Evolutionary conservation across 1,140 invertebrate species (phyloP), one percentile per base, ranked within the genome.

Genomic region (Brevipalpus yothersi): DNA sequence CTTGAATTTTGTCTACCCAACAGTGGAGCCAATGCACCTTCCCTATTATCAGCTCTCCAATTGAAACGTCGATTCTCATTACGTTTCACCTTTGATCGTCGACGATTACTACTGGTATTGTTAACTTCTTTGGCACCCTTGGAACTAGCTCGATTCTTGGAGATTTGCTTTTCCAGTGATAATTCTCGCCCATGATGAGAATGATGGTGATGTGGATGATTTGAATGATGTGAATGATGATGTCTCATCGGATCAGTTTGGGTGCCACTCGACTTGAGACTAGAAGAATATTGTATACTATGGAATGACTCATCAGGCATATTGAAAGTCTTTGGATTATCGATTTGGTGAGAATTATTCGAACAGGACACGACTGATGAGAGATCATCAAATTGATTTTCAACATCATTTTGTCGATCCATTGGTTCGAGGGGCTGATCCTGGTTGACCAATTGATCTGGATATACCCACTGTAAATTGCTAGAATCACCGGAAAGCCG

Each of bases 401-500:
- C 23, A 12, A 15, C 23, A 55, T 55, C 53, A 17, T 53, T 17
- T 17, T 21, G 11, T 12, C 19, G 1, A 4, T 3, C 11, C 4
- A n/a, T 12, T 31, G 19, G 31, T 39, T 58, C 58, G 9, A 15
- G 5, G 21, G 10, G 10, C n/a, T 58, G 10, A 42, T 61, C 15
- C 3, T 1, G 10, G 21, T 13, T 55, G 4, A 15, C 12, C n/a
- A 39, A 57, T 41, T 58, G 56, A 49, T 41, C 7, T 5, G 61
- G 63, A 55, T 64, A 62, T 41, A 64, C 61, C 63, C 62, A 63
- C 59, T 59, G 51, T 15, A 63, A 47, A 56, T 31, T 56, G 15
- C 19, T 15, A 41, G 42, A 41, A 59, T 62, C 62, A 51, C 61
- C 60, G 53, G 60, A 63, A 31, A 62, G 40, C 8, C 58, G 43